Evolutionary conservation across 2,888 invertebrate species (phyloP), one percentile per base, ranked within the genome.

Genomic region (Lissonota sp.): DNA sequence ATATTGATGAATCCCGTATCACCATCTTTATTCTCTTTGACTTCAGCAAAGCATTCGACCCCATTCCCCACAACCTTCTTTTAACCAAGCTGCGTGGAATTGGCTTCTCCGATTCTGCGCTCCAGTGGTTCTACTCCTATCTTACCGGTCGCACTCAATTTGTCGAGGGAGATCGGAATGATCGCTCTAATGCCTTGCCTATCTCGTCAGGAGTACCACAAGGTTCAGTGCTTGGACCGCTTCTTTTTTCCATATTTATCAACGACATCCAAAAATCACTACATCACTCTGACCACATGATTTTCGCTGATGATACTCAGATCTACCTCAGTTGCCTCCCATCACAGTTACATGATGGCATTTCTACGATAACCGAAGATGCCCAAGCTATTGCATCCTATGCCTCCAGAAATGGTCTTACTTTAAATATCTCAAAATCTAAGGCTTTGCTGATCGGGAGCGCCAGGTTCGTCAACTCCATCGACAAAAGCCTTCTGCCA

Each of bases 171-270:
- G 42, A 39, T 37, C 1, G 6, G 0, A 55, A 39, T 5, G 6
- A 1, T 3, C 1, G n/a, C 6, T 55, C 55, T 0, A 3, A 12
- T 7, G 6, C 14, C 5, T 6, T 10, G 10, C 26, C 5, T 6
- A 12, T 39, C 6, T 58, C 37, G 4, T n/a, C 5, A 0, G 72
- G 72, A 0, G 60, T 79, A 0, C 73, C 60, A 0, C 62, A 67
- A 8, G 72, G 66, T 0, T 79, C 72, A 0, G 75, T 82, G 0
- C 74, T 79, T 0, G 72, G 75, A 0, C 82, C 46, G 0, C 16
- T 62, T 0, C 7, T 64, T 0, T 76, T 76, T 6, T 70, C 70
- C 0, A 8, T 76, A 0, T 64, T 40, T 8, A 63, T 70, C 0
- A 53, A 70, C 1, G 69, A 57, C 4, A 57, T 76, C 3, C 40